These are phyloP conservation scores for Clarias batrachus DNA, from an alignment of 2,113 vertebrate species.

Conservation along the genomic window DNA sequence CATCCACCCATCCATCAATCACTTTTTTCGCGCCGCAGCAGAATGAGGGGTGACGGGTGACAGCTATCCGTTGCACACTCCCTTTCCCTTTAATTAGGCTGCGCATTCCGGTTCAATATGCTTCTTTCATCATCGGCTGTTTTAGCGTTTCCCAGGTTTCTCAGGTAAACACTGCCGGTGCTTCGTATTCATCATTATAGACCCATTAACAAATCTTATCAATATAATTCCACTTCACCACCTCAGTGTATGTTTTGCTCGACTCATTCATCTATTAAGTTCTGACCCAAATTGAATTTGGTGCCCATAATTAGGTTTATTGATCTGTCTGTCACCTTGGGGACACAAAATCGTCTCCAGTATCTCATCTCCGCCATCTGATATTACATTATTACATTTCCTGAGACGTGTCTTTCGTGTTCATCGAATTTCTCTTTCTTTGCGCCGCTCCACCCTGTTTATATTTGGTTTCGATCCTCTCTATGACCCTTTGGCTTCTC, in stretches of 20 bases:
- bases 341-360: slow-evolving; percentile 30
- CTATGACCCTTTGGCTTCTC: slow-evolving; percentile 86
- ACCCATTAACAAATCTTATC: slow-evolving; percentile 7
- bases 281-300: slow-evolving; percentile 35
- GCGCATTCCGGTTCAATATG: slow-evolving; percentile 66
- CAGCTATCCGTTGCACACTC: slow-evolving; percentile 62
- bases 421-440: slow-evolving; percentile 60
- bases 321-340: slow-evolving; percentile 40
- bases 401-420: slow-evolving; percentile 43
- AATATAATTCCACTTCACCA: slow-evolving; percentile 44
- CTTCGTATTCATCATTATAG: slow-evolving; percentile 1
- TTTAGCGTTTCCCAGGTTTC: not conserved
- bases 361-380: slow-evolving; percentile 52
- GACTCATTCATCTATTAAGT: slow-evolving; percentile 30
- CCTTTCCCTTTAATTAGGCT: slow-evolving; percentile 69
- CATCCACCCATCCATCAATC: slow-evolving; percentile 52
- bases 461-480: slow-evolving; percentile 62
- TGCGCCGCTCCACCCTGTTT: slow-evolving; percentile 69
- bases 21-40: slow-evolving; percentile 45
- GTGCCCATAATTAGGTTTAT: slow-evolving; percentile 48
- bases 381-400: slow-evolving; percentile 39
- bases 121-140: slow-evolving; percentile 54
- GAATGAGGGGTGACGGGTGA: slow-evolving; percentile 50
- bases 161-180: not conserved
- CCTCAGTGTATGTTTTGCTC: slow-evolving; percentile 49